Percentiles rank a stretch among this genome's conserved stretches.
These are phyloP conservation scores for Motacilla alba DNA, from an alignment of 2,113 vertebrate species.

Conservation along the genomic window DNA sequence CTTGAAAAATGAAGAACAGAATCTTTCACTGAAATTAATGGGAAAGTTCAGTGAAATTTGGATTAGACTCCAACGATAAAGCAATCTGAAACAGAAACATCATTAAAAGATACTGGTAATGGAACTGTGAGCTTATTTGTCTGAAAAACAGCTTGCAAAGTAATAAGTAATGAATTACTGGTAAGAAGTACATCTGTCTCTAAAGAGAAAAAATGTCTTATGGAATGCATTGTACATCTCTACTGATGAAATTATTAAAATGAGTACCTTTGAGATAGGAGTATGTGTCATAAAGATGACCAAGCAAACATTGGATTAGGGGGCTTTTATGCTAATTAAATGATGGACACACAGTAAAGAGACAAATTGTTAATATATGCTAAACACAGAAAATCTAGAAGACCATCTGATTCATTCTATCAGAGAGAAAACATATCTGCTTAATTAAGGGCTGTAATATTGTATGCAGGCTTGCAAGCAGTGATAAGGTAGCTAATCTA, in stretches of 20 bases:
- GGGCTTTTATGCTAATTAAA: conserved; percentile 24
- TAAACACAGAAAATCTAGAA: conserved; percentile 31
- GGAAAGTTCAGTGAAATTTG: conserved; percentile 32
- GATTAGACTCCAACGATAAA: neutral
- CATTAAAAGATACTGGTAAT: conserved; percentile 52
- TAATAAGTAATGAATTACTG: conserved; percentile 45
- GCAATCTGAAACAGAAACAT: conserved; percentile 27
- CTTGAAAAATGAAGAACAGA: conserved; percentile 26
- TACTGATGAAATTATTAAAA: conserved; percentile 34
- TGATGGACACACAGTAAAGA: neutral
- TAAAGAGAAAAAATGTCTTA: neutral
- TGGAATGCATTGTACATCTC: neutral
- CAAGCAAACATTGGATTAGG: neutral
- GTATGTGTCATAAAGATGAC: neutral
- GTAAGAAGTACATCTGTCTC: conserved; percentile 14
- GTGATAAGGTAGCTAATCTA: conserved; percentile 55
- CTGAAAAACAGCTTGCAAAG: conserved; percentile 21
- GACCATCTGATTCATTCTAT: conserved; percentile 5
- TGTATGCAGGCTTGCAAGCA: conserved; percentile 34
- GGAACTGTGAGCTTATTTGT: conserved; percentile 27
- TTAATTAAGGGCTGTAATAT: conserved; percentile 57
- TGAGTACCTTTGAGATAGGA: conserved; percentile 4
- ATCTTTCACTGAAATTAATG: conserved; percentile 24
- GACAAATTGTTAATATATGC: conserved; percentile 17
- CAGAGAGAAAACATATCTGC: conserved; percentile 12